Base-by-base conservation (phyloP, 2,888 invertebrate species). In the Sesia bembeciformis region DNA sequence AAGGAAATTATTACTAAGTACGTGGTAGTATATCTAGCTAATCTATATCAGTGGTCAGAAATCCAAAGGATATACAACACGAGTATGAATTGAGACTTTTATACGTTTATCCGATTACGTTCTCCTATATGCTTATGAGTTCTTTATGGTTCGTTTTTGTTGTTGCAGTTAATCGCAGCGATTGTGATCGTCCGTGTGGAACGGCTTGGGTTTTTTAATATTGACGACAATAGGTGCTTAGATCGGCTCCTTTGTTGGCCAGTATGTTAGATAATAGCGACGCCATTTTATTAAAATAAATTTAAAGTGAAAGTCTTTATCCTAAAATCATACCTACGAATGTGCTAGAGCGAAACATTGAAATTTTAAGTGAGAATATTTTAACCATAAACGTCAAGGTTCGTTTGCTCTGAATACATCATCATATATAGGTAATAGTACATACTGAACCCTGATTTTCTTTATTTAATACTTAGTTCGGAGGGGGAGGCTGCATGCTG, bases 81-180 rank as follows among this genome's bases (percentile, higher is more conserved):
- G 58, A 52, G 46, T 53, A 43, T 54, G 56, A 46, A 40, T 46
- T 7, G 52, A 52, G 50, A 83, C 81, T 86, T 84, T 83, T 84
- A 81, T 81, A 70, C 78, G 76, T 68, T 84, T 74, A 86, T 86
- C 84, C 80, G 86, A 86, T 87, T 87, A 86, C 76, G 78, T 70
- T 70, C 73, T 62, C 76, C 67, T 75, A 78, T 80, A 81, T 81
- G 81, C 83, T 84, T 80, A 84, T 84, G 81, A 83, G 82, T 73
- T 78, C 78, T 81, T 83, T 84, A 84, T 81, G 75, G 61, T 54
- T 61, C 70, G 72, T 76, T 77, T 78, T 74, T 78, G 77, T 77
- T 70, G 70, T 68, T 63, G 68, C 70, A 67, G 72, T 78, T 78
- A 80, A 79, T 78, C 80, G 78, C 68, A 62, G 66, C 76, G 75